Evolutionary conservation across 2,888 invertebrate genomes (phyloP).

Genomic region (Epinotia bilunana): DNA sequence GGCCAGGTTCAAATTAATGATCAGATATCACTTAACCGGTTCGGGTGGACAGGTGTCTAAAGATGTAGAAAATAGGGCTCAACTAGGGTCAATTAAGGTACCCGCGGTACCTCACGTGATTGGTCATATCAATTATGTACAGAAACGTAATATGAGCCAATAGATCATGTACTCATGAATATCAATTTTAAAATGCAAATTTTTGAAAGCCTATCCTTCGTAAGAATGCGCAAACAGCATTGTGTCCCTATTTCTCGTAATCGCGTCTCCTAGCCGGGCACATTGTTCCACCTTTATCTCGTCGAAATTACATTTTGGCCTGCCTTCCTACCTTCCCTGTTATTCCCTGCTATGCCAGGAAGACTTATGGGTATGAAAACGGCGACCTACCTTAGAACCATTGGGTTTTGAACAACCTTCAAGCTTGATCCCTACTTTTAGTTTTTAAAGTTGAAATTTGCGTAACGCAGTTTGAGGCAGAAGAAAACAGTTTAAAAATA

Average conservation of each 20-base stretch:
- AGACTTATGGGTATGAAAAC: conserved; percentile 1
- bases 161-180: not conserved
- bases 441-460: conserved; percentile 23
- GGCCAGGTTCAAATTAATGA: too few relatives aligned
- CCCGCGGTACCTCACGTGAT: too few relatives aligned
- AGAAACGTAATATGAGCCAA: not conserved
- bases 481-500: not conserved
- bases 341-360: conserved; percentile 6
- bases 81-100: too few relatives aligned
- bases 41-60: too few relatives aligned
- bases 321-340: conserved; percentile 40
- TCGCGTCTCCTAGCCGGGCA: conserved; percentile 63
- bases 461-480: not conserved
- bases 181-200: conserved; percentile 46
- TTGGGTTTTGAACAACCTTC: not conserved
- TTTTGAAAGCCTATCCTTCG: conserved; percentile 51
- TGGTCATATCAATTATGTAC: too few relatives aligned
- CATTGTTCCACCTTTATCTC: conserved; percentile 70
- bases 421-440: conserved; percentile 2
- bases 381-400: not conserved
- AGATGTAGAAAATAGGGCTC: too few relatives aligned
- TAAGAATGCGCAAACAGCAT: conserved; percentile 55
- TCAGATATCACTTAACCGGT: too few relatives aligned
- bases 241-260: conserved; percentile 62
- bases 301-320: conserved; percentile 65